Percentiles rank a stretch among this genome's conserved stretches.
Conservation (phyloP, 2,888 invertebrate genomes). For the Unio pictorum region DNA sequence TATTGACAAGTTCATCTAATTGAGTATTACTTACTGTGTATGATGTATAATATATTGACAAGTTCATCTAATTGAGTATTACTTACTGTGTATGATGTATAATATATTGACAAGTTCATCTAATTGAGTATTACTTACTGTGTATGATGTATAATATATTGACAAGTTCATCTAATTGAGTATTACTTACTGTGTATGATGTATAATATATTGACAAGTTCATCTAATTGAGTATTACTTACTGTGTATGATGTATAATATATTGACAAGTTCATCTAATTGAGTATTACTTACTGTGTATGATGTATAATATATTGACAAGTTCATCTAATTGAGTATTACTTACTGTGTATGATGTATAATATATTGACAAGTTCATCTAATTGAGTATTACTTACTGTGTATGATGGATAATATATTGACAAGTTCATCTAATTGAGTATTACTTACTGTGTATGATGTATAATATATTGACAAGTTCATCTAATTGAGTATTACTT, state of each 20-base stretch:
- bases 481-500: constrained; percentile 10
- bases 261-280: too few species aligned
- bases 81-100: constrained; percentile 48
- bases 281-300: too few species aligned
- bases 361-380: too few species aligned
- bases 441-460: too few species aligned
- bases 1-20: too few species aligned
- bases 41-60: constrained; percentile 1
- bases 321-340: not conserved
- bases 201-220: not conserved
- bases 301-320: too few species aligned
- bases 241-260: constrained; percentile 47
- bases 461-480: too few species aligned
- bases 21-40: constrained; percentile 38
- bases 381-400: constrained; percentile 25
- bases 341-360: constrained; percentile 43
- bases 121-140: too few species aligned
- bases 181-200: constrained; percentile 42
- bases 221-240: constrained; percentile 10
- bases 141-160: too few species aligned
- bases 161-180: too few species aligned
- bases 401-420: constrained; percentile 40
- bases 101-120: too few species aligned
- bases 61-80: not conserved
- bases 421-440: too few species aligned